A percentile compares a stretch with the other conserved stretches of the same genome.
phyloP scores from a whole-genome alignment of 2,113 vertebrate species.

The Cettia cetti region DNA sequence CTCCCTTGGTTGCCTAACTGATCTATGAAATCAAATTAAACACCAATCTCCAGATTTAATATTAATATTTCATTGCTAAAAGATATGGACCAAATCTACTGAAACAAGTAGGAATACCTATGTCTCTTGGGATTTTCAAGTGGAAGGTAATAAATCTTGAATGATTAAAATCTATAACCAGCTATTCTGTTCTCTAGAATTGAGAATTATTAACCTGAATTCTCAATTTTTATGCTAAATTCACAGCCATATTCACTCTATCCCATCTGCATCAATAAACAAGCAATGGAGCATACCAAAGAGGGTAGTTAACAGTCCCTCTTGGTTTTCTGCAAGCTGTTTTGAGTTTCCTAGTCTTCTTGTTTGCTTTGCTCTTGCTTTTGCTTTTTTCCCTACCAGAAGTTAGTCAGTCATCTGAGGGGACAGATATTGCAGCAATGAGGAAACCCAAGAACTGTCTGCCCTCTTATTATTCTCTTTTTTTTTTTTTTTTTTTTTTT shows the following conservation, averaged over 20 bases:
- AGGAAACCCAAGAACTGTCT: neutral
- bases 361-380: neutral
- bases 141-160: neutral
- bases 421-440: neutral
- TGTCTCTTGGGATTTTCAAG: neutral
- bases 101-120: constrained; percentile 8
- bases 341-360: neutral
- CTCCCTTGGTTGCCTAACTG: constrained; percentile 40
- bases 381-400: neutral
- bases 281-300: constrained; percentile 9
- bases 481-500: neutral
- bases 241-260: neutral
- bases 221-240: constrained; percentile 11
- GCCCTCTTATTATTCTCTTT: neutral
- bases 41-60: neutral
- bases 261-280: constrained; percentile 23
- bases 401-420: neutral
- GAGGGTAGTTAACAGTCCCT: neutral
- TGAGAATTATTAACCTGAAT: neutral
- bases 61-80: constrained; percentile 6
- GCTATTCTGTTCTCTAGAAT: neutral
- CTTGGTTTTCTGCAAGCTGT: neutral
- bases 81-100: neutral
- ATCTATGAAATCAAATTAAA: constrained; percentile 59
- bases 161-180: neutral